These are phyloP conservation scores for Chlorodrepanis virens DNA, from an alignment of 2,113 vertebrate species.

Conservation along the genomic window DNA sequence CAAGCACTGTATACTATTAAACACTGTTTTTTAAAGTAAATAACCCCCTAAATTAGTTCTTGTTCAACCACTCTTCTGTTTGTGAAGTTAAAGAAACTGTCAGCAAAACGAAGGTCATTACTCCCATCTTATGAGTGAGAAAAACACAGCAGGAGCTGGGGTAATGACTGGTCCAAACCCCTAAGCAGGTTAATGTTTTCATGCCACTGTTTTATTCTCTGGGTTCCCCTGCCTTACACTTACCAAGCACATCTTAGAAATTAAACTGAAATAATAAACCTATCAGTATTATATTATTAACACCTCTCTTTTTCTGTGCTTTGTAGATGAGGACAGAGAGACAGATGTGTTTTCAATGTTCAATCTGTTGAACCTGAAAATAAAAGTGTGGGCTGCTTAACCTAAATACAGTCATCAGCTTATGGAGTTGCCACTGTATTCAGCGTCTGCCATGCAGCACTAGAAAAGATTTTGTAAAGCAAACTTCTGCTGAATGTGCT, in stretches of 20 bases:
- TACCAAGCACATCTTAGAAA: not conserved
- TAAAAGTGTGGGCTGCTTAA: conserved; percentile 5
- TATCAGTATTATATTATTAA: not conserved
- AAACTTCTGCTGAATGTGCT: conserved; percentile 38
- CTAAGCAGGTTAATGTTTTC: not conserved
- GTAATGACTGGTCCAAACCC: not conserved
- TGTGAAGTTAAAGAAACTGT: not conserved
- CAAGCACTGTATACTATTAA: not conserved
- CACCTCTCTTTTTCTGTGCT: not conserved
- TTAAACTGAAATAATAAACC: not conserved
- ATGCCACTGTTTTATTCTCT: not conserved
- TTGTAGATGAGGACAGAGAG: not conserved
- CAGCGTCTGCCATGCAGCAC: not conserved
- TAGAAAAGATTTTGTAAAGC: conserved; percentile 19
- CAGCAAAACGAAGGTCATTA: not conserved
- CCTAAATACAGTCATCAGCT: conserved; percentile 40
- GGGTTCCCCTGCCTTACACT: not conserved
- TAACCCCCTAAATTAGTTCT: not conserved
- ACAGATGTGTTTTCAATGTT: conserved; percentile 13
- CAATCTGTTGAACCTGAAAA: conserved; percentile 19
- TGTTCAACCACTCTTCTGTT: not conserved
- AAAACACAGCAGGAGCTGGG: not conserved
- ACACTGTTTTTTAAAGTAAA: not conserved
- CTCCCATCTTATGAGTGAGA: not conserved
- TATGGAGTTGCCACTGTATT: not conserved